These are phyloP conservation scores for Chrosomus eos DNA, from an alignment of 2,797 vertebrate species.

Conservation along the genomic window DNA sequence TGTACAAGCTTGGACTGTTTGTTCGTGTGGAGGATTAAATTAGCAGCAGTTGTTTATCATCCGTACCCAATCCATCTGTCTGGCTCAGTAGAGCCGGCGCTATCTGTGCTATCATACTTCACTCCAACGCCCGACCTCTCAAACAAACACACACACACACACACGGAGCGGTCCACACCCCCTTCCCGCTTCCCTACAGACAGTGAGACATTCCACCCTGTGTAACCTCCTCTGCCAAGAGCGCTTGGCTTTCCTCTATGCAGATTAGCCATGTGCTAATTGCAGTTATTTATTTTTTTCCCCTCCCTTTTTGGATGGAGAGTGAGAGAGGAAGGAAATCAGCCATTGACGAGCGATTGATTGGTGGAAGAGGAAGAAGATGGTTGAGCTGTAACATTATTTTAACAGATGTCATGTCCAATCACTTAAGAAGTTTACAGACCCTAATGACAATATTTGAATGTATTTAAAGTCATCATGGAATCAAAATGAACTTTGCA, in stretches of 20 bases:
- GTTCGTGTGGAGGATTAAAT: conserved; percentile 76
- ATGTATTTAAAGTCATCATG: neutral
- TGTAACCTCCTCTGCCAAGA: conserved; percentile 85
- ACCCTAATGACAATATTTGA: neutral
- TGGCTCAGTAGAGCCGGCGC: conserved; percentile 66
- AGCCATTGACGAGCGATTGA: conserved; percentile 74
- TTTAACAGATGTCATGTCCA: neutral
- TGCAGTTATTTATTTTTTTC: conserved; percentile 80
- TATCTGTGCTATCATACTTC: conserved; percentile 80
- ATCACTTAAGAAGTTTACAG: neutral
- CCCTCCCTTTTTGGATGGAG: conserved; percentile 62
- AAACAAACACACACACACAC: conserved; percentile 11
- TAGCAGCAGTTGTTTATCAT: conserved; percentile 82
- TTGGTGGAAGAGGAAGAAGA: conserved; percentile 65
- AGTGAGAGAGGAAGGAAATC: conserved; percentile 61
- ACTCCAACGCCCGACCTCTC: conserved; percentile 61
- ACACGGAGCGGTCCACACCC: neutral
- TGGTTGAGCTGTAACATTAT: neutral
- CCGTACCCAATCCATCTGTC: conserved; percentile 88
- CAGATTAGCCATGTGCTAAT: conserved; percentile 99
- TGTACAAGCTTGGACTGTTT: conserved; percentile 65
- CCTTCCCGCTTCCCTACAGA: conserved; percentile 59
- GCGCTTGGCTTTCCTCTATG: conserved; percentile 87
- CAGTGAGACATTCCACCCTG: conserved; percentile 81
- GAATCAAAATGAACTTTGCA: neutral